Base-by-base conservation (phyloP, 1,140 invertebrate species). In the Battus philenor region DNA sequence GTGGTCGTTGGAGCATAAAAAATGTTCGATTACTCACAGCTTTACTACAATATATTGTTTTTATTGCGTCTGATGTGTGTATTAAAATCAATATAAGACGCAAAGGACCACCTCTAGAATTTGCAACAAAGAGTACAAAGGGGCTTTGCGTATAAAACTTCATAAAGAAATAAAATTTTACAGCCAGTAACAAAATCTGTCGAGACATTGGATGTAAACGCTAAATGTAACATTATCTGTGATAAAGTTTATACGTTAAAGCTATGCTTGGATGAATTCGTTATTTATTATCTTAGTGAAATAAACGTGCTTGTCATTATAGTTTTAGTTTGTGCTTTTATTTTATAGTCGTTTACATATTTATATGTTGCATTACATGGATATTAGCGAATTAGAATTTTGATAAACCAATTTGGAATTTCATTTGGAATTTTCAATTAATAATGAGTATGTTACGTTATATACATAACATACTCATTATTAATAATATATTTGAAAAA, bases 131-230 rank as follows among this genome's bases (percentile, higher is more conserved):
- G 69, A 61, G 51, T 58, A 68, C 69, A 68, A 69, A 72, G 63
- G 52, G 44, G 45, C 39, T 55, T 70, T 58, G 59, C 50, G 59
- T 61, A 64, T 62, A 73, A 80, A 76, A 67, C 50, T 50, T 59
- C 67, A 62, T 74, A 75, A 76, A 77, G 68, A 75, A 69, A 76
- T 81, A 81, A 81, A 81, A 53, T 66, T 81, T 81, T 70, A 81
- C 59, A 67, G 56, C 62, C 47, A 47, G 68, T 73, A 73, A 77
- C 68, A 73, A 67, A 73, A 78, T 71, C 62, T 71, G 64, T 45
- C 54, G 54, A 34, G 50, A 62, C 54, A 65, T 54, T 51, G 59
- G 44, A 62, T 54, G 47, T 54, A 49, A 47, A 51, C 48, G 53
- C 58, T 66, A 69, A 70, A 68, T 71, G 70, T 75, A 75, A 81